Base-by-base conservation (phyloP, 2,797 vertebrate species). In the Poeciliopsis infans region DNA sequence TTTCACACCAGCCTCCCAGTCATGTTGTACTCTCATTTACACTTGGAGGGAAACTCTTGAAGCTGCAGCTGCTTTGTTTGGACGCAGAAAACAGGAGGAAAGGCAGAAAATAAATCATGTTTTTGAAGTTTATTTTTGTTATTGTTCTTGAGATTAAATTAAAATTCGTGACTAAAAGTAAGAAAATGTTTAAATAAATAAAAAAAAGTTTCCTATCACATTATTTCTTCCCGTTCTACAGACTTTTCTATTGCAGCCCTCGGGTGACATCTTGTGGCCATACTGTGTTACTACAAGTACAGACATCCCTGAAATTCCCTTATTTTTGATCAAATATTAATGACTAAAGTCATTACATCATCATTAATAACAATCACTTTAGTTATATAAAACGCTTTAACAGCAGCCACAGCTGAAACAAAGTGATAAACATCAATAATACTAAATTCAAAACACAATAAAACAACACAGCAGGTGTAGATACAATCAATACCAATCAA, bases 11-110 rank as follows among this genome's bases (percentile, higher is more conserved):
- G 85, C 39, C 39, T 41, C 79, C 84, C 79, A 85, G 86, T 83
- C 83, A 90, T 83, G 79, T 75, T 83, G 83, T 88, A 80, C 80
- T 47, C 85, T 86, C 83, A 79, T 92, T 91, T 85, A 92, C 91
- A 92, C 91, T 73, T 57, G 2, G 66, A 25, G 36, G 74, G 28
- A 86, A 77, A 88, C 83, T 73, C 79, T 69, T 71, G 49, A 78
- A 82, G 45, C 77, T 66, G 31, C 28, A 23, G 53, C 47, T 79
- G 81, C 57, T 79, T 79, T 82, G 84, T 79, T 84, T 83, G 61
- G 79, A 55, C 28, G 69, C 31, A 10, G 39, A 1, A 49, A 41
- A 23, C 33, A 68, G 25, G 3, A 59, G n/a, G 49, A 75, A 51
- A 49, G 39, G 13, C 15, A 6, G 23, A 33, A 70, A 75, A 57